These are phyloP conservation scores for Drosophila lacteicornis DNA, from an alignment of 1,140 invertebrate genomes.

Conservation along the genomic window DNA sequence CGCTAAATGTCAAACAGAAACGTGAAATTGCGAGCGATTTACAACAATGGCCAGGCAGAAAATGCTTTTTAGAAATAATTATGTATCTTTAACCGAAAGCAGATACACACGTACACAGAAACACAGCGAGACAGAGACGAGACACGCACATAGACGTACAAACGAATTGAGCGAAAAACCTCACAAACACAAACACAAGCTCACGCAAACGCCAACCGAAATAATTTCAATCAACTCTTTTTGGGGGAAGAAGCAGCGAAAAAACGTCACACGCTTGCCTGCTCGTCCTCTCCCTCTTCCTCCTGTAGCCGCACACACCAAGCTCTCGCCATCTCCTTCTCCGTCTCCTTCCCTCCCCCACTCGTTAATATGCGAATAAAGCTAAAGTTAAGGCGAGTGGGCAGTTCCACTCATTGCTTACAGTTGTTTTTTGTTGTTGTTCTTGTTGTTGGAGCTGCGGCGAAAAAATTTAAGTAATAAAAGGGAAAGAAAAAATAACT, in stretches of 20 bases:
- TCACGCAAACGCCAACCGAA: constrained; percentile 47
- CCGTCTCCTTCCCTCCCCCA: constrained; percentile 23
- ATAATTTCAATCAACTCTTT: constrained; percentile 83
- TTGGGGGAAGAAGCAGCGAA: constrained; percentile 55
- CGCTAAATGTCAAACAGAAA: constrained; percentile 14
- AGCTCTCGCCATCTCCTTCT: constrained; percentile 13
- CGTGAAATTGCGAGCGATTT: constrained; percentile 79
- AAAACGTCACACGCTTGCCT: constrained; percentile 68
- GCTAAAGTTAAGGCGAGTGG: constrained; percentile 46
- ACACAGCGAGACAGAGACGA: constrained; percentile 38
- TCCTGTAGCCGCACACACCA: constrained; percentile 2
- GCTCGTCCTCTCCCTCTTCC: constrained; percentile 10
- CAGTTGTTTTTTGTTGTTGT: constrained; percentile 39
- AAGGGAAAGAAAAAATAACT: constrained; percentile 50
- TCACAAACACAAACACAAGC: constrained; percentile 37
- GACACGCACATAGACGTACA: constrained; percentile 36
- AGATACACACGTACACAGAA: constrained; percentile 64
- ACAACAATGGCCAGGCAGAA: constrained; percentile 83
- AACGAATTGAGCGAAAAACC: constrained; percentile 66
- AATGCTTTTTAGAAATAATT: constrained; percentile 85
- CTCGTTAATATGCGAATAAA: constrained; percentile 60
- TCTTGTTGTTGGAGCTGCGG: constrained; percentile 50
- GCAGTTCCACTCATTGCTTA: constrained; percentile 46
- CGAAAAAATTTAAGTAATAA: constrained; percentile 78
- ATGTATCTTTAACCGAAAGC: constrained; percentile 81